These are phyloP conservation scores for Microctenopoma stevenorrisi DNA, from an alignment of 2,797 vertebrate species.

Conservation along the genomic window DNA sequence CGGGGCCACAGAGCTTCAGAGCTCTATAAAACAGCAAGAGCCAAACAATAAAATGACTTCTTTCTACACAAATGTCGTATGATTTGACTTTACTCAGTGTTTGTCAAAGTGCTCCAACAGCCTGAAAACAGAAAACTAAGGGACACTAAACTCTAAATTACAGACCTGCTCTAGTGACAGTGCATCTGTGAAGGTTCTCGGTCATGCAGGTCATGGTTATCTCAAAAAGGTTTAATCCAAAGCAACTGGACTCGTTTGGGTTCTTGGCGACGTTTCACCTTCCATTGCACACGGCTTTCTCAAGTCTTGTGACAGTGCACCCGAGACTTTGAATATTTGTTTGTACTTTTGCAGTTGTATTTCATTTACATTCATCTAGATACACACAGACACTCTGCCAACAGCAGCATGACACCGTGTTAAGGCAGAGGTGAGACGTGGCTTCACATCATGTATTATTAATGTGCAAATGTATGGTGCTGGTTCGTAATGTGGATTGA, in stretches of 20 bases:
- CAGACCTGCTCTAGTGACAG: background rate
- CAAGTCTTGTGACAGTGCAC: background rate
- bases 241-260: too few relatives aligned
- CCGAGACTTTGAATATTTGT: background rate
- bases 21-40: constrained; percentile 76
- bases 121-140: background rate
- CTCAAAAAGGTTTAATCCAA: too few relatives aligned
- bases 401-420: background rate
- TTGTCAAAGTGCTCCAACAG: constrained; percentile 4
- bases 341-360: background rate
- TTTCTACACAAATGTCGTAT: background rate
- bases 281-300: too few relatives aligned
- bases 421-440: background rate
- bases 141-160: background rate
- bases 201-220: too few relatives aligned
- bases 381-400: background rate
- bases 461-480: background rate
- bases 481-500: background rate
- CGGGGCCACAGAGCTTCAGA: constrained; percentile 84
- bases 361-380: background rate
- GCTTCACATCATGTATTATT: background rate
- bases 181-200: background rate
- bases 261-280: too few relatives aligned
- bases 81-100: background rate
- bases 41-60: background rate